A percentile compares a stretch with the other conserved stretches of the same genome.
These are phyloP conservation scores for Notolepis coatsorum DNA, from an alignment of 2,797 vertebrate genomes.

Conservation along the genomic window DNA sequence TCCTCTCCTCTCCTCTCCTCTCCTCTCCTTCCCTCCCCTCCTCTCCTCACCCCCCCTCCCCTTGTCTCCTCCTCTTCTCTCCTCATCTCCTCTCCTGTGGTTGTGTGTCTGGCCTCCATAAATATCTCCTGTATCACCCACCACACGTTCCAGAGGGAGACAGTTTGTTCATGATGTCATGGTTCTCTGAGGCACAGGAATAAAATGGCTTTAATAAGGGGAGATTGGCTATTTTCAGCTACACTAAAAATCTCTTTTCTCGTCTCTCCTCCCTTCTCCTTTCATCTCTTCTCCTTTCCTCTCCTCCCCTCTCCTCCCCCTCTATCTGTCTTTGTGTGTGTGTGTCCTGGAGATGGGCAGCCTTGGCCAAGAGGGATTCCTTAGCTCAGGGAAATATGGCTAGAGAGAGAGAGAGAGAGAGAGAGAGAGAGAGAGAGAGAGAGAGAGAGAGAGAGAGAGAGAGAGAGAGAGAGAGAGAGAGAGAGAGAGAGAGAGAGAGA, in stretches of 20 bases:
- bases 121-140: constrained; percentile 40
- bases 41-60: too few species aligned
- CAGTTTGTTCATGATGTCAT: constrained; percentile 44
- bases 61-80: neutral
- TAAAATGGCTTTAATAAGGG: constrained; percentile 55
- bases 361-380: constrained; percentile 2
- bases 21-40: neutral
- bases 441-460: neutral
- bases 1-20: neutral
- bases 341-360: neutral
- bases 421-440: neutral
- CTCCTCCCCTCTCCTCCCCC: too few species aligned
- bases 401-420: neutral
- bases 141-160: constrained; percentile 29
- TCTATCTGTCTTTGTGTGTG: neutral
- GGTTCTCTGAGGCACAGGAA: constrained; percentile 42
- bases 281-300: too few species aligned
- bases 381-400: neutral
- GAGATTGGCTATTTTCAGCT: constrained; percentile 35
- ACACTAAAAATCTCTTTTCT: too few species aligned
- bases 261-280: too few species aligned
- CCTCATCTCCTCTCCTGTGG: neutral
- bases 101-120: constrained; percentile 24
- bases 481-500: neutral
- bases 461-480: neutral